Conservation (phyloP, 1,140 invertebrate genomes). For the Papilio polytes region DNA sequence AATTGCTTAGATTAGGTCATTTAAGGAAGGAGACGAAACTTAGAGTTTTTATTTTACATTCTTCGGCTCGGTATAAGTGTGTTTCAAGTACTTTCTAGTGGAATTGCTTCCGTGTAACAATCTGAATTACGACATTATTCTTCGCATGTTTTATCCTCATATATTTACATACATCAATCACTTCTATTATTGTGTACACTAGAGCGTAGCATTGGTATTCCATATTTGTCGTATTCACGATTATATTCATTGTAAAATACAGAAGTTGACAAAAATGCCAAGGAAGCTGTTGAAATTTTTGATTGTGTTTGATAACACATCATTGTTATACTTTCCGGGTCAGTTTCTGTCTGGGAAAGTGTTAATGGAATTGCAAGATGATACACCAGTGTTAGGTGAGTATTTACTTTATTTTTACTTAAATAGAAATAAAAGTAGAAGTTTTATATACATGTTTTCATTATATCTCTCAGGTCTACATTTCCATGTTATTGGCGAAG, state of each 20-base stretch:
- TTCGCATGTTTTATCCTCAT: conserved; percentile 24
- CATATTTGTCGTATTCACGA: conserved; percentile 23
- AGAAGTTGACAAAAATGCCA: conserved; percentile 86
- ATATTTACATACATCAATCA: conserved; percentile 35
- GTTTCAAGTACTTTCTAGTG: conserved; percentile 35
- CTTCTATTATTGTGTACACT: conserved; percentile 11
- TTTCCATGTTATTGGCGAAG: conserved; percentile 97
- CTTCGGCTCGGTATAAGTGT: conserved; percentile 7
- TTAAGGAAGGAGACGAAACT: conserved; percentile 27
- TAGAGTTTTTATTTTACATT: conserved; percentile 13
- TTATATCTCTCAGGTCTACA: conserved; percentile 88
- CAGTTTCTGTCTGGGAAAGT: conserved; percentile 96
- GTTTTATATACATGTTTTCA: conserved; percentile 12
- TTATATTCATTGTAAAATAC: conserved; percentile 37
- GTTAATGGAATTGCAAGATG: conserved; percentile 95
- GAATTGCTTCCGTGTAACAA: conserved; percentile 34
- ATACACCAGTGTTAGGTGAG: conserved; percentile 92
- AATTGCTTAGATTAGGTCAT: conserved; percentile 42
- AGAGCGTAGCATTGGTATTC: conserved; percentile 15
- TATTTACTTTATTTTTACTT: background rate
- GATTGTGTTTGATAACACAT: conserved; percentile 97
- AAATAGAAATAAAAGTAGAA: background rate
- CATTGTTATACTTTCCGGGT: conserved; percentile 95
- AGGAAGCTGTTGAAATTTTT: conserved; percentile 96
- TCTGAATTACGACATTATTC: conserved; percentile 32